Base-by-base conservation (phyloP, 2,888 invertebrate genomes). In the Rhogogaster chlorosoma region DNA sequence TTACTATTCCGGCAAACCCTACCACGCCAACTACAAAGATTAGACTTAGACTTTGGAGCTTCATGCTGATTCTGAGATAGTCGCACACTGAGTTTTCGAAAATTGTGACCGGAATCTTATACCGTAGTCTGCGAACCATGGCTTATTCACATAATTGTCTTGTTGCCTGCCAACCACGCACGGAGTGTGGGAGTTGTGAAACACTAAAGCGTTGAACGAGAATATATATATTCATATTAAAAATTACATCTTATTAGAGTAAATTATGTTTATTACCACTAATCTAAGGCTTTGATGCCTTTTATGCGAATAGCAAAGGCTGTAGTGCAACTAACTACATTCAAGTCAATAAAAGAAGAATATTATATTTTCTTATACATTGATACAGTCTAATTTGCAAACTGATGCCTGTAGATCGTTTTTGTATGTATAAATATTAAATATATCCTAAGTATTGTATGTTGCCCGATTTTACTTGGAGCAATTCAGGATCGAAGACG, bases 41-140 rank as follows among this genome's bases (percentile, higher is more conserved):
- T 36, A 57, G 4, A n/a, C 29, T 57, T 18, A 78, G 6, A 32
- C 78, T 32, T 32, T 78, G 53, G n/a, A 80, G 38, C 80, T 80
- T 80, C 36, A 80, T 80, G n/a, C 57, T 61, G 57, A 80, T 57
- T 57, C 80, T 61, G 36, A 57, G 80, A 45, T 45, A 22, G 73
- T 2, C 1, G 26, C 9, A 45, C 22, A 45, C 45, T 75, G 45
- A 45, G 45, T 42, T 45, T 2, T 32, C 32, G 49, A 9, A 32
- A 78, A 57, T 36, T n/a, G 32, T 78, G 36, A 53, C 36, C 32
- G 15, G 57, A 53, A 36, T 36, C 57, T 78, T 78, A 78, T 78
- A 57, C 78, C 36, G 18, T 10, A 29, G 36, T 36, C 36, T 36
- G 36, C 36, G 36, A 36, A 36, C 5, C 36, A 36, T 36, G 36